Conservation (phyloP, 2,797 vertebrate species). For the Lithobates pipiens region DNA sequence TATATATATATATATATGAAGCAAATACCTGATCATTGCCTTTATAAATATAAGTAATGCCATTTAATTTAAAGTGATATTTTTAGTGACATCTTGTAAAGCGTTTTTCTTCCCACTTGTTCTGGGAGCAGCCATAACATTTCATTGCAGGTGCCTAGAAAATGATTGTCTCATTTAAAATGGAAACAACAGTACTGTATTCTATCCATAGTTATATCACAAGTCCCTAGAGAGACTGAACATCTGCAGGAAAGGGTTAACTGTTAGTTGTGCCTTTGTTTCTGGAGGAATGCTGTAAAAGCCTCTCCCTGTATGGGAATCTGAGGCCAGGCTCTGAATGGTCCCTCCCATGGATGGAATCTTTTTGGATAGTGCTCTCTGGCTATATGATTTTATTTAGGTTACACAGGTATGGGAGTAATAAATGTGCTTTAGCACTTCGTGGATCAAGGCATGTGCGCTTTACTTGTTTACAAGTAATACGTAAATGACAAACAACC, state of each 20-base stretch:
- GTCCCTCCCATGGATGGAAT: conserved; percentile 47
- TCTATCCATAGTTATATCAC: background rate
- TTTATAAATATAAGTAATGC: background rate
- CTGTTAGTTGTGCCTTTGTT: conserved; percentile 45
- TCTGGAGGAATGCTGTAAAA: conserved; percentile 55
- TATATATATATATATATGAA: background rate
- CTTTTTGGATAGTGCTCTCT: conserved; percentile 17
- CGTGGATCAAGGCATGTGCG: background rate
- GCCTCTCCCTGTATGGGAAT: conserved; percentile 59
- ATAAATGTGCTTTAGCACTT: background rate
- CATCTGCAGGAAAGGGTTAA: conserved; percentile 44
- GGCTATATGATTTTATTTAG: conserved; percentile 27
- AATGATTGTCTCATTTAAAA: background rate
- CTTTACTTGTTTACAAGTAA: background rate
- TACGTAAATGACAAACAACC: background rate
- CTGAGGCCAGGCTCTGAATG: conserved; percentile 38
- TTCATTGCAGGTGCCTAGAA: background rate
- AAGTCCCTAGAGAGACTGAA: background rate
- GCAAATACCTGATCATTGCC: background rate
- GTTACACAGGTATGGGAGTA: background rate
- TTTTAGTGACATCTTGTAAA: background rate
- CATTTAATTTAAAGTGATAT: background rate
- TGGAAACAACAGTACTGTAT: background rate
- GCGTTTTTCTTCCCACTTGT: background rate
- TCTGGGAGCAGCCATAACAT: background rate